Evolutionary conservation across 1,140 invertebrate genomes (phyloP), one percentile per base, ranked within the genome.

Genomic region (Leguminivora glycinivorella): DNA sequence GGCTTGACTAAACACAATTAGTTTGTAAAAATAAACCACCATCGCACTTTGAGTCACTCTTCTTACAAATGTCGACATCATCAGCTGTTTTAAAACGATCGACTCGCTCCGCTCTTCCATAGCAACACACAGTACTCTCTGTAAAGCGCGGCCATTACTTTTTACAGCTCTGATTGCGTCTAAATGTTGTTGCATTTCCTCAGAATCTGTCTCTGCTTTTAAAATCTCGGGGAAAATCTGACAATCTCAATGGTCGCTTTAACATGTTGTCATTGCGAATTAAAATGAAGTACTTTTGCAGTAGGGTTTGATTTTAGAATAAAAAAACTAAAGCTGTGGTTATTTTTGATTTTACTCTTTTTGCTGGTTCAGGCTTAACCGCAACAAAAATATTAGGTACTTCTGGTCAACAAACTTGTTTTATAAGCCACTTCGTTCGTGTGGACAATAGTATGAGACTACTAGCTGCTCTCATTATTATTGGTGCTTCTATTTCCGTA

Each of bases 121-220:
- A 1, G 9, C 4, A 52, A 52, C 10, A 52, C 7, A 19, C 10
- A n/a, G 56, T 26, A 26, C 56, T 60, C 4, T 58, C 56, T 60
- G 22, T 26, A 26, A 26, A 60, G 56, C 24, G 58, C 22, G 25
- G 58, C 58, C 25, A 17, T 63, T 29, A 63, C 58, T 63, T 63
- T 63, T 63, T 63, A 63, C 26, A 31, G 26, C 26, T 31, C 29
- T 63, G 58, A 63, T 63, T 63, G 58, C 17, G 58, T 63, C 26
- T 34, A 63, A 63, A 63, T 63, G 58, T 63, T 34, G 12, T 34
- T 31, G 58, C 29, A 31, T 63, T 63, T 63, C 58, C 58, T 34
- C n/a, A 29, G 26, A 63, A 63, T 31, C 58, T 22, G 58, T 63
- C 25, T 29, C 58, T 29, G 29, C 12, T 63, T 63, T 63, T 63